These are phyloP conservation scores for Alethe diademata DNA, from an alignment of 2,113 vertebrate genomes.

Conservation along the genomic window DNA sequence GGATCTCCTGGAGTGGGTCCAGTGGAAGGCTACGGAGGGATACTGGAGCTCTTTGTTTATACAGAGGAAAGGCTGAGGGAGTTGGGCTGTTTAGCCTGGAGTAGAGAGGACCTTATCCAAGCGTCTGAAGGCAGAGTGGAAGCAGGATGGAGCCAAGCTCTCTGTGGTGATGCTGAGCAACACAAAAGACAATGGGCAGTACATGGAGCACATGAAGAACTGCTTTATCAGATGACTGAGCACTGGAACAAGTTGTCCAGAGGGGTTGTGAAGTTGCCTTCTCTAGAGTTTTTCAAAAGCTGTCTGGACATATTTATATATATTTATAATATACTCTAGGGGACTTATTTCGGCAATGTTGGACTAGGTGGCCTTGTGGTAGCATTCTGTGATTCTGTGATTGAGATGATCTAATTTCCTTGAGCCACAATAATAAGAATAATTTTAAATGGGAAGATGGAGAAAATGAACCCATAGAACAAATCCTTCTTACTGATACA, in stretches of 20 bases:
- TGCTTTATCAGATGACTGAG: not conserved
- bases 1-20: not conserved
- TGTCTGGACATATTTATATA: not conserved
- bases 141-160: not conserved
- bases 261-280: not conserved
- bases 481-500: not conserved
- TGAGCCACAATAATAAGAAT: not conserved
- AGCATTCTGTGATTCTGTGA: not conserved
- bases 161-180: rapidly evolving
- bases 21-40: not conserved
- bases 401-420: not conserved
- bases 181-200: rapidly evolving
- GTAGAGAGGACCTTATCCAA: rapidly evolving
- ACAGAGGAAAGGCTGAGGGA: no score
- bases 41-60: no score
- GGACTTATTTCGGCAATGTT: not conserved
- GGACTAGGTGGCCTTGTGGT: not conserved
- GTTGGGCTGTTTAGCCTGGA: not conserved
- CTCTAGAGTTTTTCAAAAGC: not conserved
- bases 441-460: not conserved
- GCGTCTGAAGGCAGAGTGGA: not conserved
- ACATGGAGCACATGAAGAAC: not conserved
- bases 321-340: not conserved
- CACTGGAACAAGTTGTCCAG: not conserved
- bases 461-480: not conserved